Conservation (phyloP, 2,797 vertebrate species). For the Scomberomorus guttatus region DNA sequence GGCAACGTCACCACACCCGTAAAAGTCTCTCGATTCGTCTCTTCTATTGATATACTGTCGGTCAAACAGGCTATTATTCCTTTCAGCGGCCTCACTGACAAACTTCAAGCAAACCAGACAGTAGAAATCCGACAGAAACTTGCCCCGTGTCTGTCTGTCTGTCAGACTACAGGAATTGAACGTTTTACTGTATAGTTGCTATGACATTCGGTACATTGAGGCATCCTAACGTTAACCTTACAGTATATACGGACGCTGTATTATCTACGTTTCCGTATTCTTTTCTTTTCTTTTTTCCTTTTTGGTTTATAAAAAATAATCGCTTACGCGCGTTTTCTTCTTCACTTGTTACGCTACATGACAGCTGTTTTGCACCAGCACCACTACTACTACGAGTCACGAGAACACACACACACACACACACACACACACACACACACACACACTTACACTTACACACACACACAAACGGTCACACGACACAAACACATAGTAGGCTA, state of each 20-base stretch:
- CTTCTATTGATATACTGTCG: background rate
- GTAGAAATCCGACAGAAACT: background rate
- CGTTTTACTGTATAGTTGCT: background rate
- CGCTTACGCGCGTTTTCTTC: background rate
- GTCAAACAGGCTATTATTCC: background rate
- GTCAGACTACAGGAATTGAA: background rate
- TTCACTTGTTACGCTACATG: constrained; percentile 3
- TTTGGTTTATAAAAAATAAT: background rate
- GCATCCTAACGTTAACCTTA: background rate
- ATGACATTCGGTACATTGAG: constrained; percentile 6
- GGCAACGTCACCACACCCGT: constrained; percentile 9
- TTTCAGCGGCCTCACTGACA: background rate
- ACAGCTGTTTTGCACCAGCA: constrained; percentile 54
- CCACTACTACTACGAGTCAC: constrained; percentile 52
- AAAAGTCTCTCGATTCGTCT: background rate
- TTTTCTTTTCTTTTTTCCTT: background rate
- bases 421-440: background rate
- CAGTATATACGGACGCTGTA: background rate
- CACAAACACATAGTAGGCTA: background rate
- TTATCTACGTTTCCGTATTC: background rate
- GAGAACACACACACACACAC: constrained; percentile 26
- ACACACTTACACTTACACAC: constrained; percentile 14
- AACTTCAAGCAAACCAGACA: background rate
- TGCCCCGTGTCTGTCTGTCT: background rate
- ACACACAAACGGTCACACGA: background rate